Conservation (phyloP, 2,888 invertebrate species). For the Cancer borealis region DNA sequence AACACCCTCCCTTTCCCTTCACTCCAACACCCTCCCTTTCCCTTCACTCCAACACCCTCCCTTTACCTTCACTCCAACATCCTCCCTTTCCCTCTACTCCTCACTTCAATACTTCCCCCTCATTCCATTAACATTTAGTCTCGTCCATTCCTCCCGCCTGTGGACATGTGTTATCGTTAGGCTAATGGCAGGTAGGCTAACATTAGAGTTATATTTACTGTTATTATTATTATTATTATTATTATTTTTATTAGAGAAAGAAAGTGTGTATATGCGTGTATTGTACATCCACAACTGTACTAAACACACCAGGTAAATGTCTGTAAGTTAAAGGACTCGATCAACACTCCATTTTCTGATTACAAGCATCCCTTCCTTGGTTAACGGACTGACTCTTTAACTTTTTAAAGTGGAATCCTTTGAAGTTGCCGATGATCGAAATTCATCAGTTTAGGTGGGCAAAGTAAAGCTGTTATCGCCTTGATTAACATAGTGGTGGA, state of each 20-base stretch:
- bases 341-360: neutral
- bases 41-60: neutral
- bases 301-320: neutral
- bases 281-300: neutral
- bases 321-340: neutral
- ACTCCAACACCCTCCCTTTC: neutral
- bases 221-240: neutral
- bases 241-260: neutral
- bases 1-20: neutral
- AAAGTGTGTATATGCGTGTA: too few relatives aligned
- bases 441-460: neutral
- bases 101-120: neutral
- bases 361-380: neutral
- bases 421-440: neutral
- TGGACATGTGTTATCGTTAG: neutral
- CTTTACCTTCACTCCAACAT: too few relatives aligned
- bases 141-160: neutral
- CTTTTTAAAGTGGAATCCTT: neutral
- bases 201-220: neutral
- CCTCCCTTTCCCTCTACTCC: neutral
- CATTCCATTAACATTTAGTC: conserved; percentile 1
- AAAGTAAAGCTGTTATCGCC: conserved; percentile 17
- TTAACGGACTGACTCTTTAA: neutral
- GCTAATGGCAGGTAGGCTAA: neutral
- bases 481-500: neutral